Percentiles rank a stretch among this genome's conserved stretches.
These are phyloP conservation scores for Sapayoa aenigma DNA, from an alignment of 2,113 vertebrate genomes.

Conservation along the genomic window DNA sequence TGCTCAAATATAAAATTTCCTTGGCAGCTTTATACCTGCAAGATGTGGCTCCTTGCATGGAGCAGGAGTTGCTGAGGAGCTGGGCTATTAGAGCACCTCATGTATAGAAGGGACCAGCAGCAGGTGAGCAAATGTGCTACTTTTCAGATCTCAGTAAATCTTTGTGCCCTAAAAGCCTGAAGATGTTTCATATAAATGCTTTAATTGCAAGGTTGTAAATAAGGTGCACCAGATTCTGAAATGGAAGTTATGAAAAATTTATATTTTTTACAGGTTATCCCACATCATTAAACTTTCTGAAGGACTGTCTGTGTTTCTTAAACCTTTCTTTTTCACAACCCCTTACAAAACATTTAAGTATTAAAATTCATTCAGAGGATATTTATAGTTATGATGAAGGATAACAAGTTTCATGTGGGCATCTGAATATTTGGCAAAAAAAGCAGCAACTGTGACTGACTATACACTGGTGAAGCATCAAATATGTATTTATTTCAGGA, in stretches of 20 bases:
- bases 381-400: neutral
- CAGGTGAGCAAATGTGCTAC: neutral
- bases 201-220: neutral
- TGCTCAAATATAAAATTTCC: neutral
- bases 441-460: neutral
- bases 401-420: neutral
- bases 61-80: neutral
- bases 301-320: neutral
- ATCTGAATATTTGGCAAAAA: neutral
- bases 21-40: neutral
- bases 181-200: neutral
- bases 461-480: neutral
- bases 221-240: neutral
- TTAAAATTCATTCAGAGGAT: neutral
- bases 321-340: neutral
- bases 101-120: neutral
- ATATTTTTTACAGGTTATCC: neutral
- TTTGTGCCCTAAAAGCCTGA: neutral
- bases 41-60: neutral
- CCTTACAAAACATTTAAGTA: neutral
- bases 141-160: neutral
- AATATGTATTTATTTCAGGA: conserved; percentile 8
- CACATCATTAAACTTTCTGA: neutral
- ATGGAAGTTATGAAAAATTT: neutral
- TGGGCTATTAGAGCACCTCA: neutral